Evolutionary conservation across 2,888 invertebrate genomes (phyloP).

Genomic region (Catocala sponsa): DNA sequence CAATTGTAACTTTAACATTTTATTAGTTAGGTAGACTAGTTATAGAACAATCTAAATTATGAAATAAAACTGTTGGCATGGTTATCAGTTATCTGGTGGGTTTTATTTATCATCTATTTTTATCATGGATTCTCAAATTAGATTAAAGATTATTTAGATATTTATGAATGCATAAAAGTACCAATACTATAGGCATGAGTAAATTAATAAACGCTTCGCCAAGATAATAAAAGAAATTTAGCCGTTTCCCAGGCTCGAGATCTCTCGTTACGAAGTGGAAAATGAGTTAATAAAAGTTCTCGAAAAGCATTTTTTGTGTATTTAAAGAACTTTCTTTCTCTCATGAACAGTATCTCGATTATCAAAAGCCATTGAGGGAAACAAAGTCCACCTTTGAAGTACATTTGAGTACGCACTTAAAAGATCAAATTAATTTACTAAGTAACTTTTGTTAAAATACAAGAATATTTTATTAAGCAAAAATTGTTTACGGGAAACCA

Average conservation of each 20-base stretch:
- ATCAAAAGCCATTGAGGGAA: conserved; percentile 57
- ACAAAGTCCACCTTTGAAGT: conserved; percentile 54
- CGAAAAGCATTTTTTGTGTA: conserved; percentile 49
- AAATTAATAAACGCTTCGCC: conserved; percentile 43
- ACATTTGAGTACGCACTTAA: conserved; percentile 46
- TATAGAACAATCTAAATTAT: conserved; percentile 54
- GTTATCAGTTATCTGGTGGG: conserved; percentile 53
- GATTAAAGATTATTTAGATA: too few relatives aligned
- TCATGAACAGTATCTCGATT: conserved; percentile 55
- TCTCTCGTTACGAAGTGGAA: conserved; percentile 48
- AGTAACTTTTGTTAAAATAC: conserved; percentile 47
- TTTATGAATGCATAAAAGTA: conserved; percentile 22
- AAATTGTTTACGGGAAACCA: conserved; percentile 23
- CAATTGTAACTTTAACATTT: conserved; percentile 51
- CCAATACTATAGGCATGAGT: conserved; percentile 15
- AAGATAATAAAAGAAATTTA: conserved; percentile 39
- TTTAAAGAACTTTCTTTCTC: conserved; percentile 49
- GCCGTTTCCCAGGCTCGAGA: conserved; percentile 26
- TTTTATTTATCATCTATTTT: conserved; percentile 31
- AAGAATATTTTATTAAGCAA: conserved; percentile 32
- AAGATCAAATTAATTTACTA: conserved; percentile 58
- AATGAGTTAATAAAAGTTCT: conserved; percentile 59
- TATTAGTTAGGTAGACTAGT: conserved; percentile 52
- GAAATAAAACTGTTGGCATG: conserved; percentile 71
- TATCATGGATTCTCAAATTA: conserved; percentile 14